Evolutionary conservation across 2,113 vertebrate genomes (phyloP).

Genomic region (Coptodon bakossiorum): DNA sequence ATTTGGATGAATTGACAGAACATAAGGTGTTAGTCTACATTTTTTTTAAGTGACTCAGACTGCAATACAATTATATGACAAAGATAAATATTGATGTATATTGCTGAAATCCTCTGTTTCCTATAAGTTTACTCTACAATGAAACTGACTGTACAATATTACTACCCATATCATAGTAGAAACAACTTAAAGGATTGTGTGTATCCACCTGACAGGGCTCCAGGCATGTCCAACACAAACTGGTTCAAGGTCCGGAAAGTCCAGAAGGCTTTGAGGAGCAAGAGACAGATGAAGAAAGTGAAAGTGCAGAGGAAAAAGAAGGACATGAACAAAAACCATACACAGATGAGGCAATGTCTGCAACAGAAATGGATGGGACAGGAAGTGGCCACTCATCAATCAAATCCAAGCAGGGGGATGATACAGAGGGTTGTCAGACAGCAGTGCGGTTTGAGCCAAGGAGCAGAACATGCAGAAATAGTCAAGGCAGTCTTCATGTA

Average conservation of each 20-base stretch:
- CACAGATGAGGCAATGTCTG: slow-evolving; percentile 20
- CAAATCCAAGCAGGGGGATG: slow-evolving; percentile 29
- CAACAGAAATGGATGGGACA: slow-evolving; percentile 42
- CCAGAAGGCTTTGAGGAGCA: slow-evolving; percentile 15
- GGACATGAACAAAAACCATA: background rate
- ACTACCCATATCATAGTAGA: background rate
- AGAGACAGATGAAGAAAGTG: background rate
- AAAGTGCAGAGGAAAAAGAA: background rate
- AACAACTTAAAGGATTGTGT: background rate
- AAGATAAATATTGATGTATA: background rate
- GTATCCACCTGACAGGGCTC: slow-evolving; percentile 5
- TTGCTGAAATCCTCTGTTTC: background rate
- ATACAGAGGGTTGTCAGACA: background rate
- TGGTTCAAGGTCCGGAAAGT: slow-evolving; percentile 40
- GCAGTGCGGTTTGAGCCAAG: background rate
- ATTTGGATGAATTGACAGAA: background rate
- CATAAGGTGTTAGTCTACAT: background rate
- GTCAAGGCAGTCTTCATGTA: background rate
- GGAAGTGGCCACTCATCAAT: slow-evolving; percentile 71
- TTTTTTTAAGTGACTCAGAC: background rate
- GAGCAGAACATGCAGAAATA: background rate
- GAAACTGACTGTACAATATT: background rate
- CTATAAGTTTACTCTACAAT: background rate
- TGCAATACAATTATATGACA: background rate
- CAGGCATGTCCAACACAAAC: background rate